These are phyloP conservation scores for Umimayanthus kanabou DNA, from an alignment of 92 coral and sea anemone genomes.

Conservation along the genomic window DNA sequence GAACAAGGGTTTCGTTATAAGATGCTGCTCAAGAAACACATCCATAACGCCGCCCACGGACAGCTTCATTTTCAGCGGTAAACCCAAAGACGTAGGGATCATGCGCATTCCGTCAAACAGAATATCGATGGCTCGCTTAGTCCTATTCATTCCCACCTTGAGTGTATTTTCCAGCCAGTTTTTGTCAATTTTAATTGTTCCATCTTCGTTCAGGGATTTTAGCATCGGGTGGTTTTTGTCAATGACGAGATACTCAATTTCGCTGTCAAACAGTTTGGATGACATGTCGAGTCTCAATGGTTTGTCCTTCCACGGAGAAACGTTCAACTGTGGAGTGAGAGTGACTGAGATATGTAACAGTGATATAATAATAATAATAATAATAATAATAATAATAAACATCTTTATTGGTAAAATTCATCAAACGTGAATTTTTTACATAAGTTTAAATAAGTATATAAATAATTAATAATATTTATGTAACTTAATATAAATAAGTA, in stretches of 20 bases:
- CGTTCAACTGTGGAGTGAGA: slow-evolving; percentile 28
- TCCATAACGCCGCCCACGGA: slow-evolving; percentile 51
- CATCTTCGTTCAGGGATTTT: slow-evolving; percentile 48
- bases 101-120: slow-evolving; percentile 52
- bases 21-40: slow-evolving; percentile 18
- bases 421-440: too few species aligned
- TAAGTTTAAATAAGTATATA: too few species aligned
- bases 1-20: slow-evolving; percentile 42
- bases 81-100: slow-evolving; percentile 52
- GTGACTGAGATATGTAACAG: background rate
- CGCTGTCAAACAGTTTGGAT: slow-evolving; percentile 57
- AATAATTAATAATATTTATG: too few species aligned
- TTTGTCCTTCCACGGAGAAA: slow-evolving; percentile 29
- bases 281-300: slow-evolving; percentile 56
- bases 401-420: too few species aligned
- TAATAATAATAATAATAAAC: too few species aligned
- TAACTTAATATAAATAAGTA: too few species aligned
- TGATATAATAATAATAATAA: too few species aligned
- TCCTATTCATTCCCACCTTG: slow-evolving; percentile 48
- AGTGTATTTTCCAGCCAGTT: slow-evolving; percentile 61
- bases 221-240: slow-evolving; percentile 45
- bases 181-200: slow-evolving; percentile 55
- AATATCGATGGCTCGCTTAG: slow-evolving; percentile 43
- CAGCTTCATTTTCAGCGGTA: slow-evolving; percentile 52
- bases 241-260: slow-evolving; percentile 52